Conservation (phyloP, 2,797 vertebrate species). For the Prunella strophiata region DNA sequence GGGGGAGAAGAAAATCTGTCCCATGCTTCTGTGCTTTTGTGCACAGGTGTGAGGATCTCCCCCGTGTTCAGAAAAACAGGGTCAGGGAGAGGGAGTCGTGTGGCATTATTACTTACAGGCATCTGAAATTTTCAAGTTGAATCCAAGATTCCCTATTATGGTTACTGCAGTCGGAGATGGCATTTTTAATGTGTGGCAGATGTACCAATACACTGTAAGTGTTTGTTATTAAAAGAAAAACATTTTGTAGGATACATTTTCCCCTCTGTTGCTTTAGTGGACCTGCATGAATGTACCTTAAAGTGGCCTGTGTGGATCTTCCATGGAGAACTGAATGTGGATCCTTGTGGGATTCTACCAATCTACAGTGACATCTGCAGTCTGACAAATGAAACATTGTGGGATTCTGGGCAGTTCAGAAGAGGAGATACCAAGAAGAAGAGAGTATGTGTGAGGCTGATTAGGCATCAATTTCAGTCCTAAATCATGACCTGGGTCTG, state of each 20-base stretch:
- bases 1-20: neutral
- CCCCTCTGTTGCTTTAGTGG: neutral
- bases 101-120: neutral
- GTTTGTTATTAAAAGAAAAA: neutral
- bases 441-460: neutral
- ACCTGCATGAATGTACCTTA: accelerated
- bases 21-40: neutral
- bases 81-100: neutral
- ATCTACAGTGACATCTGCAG: neutral
- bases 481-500: neutral
- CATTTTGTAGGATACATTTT: neutral
- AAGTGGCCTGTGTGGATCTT: neutral
- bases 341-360: neutral
- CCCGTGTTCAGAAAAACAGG: neutral
- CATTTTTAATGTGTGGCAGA: neutral
- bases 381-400: neutral
- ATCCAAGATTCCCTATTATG: neutral
- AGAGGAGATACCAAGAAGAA: neutral
- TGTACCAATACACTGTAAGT: neutral
- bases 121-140: neutral
- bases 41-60: neutral
- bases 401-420: neutral
- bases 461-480: neutral
- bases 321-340: neutral
- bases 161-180: neutral